A percentile compares a stretch with the other conserved stretches of the same genome.
Evolutionary conservation across 2,797 vertebrate genomes (phyloP).

Genomic region (Sylvilagus floridanus): DNA sequence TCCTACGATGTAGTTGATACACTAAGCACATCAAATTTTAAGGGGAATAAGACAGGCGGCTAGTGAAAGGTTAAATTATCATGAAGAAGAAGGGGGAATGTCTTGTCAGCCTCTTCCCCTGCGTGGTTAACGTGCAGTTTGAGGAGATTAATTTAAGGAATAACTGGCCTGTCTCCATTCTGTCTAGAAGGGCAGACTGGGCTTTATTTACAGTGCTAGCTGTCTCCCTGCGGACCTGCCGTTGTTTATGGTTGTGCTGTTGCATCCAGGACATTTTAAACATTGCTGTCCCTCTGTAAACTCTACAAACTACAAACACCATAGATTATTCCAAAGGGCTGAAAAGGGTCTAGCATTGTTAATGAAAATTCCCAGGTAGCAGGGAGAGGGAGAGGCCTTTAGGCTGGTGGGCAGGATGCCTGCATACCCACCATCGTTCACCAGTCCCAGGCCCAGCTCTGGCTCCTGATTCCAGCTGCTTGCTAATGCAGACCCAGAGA

Average conservation of each 20-base stretch:
- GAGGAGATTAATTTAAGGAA: constrained; percentile 22
- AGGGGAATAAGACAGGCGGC: neutral
- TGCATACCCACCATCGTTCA: too few species aligned
- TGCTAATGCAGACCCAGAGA: too few species aligned
- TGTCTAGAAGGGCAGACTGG: neutral
- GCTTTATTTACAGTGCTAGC: neutral
- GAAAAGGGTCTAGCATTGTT: neutral
- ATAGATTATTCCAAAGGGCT: neutral
- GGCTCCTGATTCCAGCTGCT: too few species aligned
- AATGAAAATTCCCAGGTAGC: neutral
- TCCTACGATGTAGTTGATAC: neutral
- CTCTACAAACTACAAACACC: neutral
- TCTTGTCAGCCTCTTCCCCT: neutral
- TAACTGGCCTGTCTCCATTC: neutral
- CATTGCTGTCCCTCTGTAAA: neutral
- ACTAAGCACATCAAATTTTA: neutral
- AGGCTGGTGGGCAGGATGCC: too few species aligned
- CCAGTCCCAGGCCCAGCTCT: too few species aligned
- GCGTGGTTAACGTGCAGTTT: neutral
- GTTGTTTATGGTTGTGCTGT: neutral
- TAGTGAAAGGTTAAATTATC: neutral
- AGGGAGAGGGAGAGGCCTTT: too few species aligned
- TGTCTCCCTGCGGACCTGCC: neutral
- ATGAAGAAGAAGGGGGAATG: neutral
- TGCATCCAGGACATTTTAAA: neutral